A percentile compares a stretch with the other conserved stretches of the same genome.
Evolutionary conservation across 2,113 vertebrate species (phyloP).

Genomic region (Apodemus speciosus): DNA sequence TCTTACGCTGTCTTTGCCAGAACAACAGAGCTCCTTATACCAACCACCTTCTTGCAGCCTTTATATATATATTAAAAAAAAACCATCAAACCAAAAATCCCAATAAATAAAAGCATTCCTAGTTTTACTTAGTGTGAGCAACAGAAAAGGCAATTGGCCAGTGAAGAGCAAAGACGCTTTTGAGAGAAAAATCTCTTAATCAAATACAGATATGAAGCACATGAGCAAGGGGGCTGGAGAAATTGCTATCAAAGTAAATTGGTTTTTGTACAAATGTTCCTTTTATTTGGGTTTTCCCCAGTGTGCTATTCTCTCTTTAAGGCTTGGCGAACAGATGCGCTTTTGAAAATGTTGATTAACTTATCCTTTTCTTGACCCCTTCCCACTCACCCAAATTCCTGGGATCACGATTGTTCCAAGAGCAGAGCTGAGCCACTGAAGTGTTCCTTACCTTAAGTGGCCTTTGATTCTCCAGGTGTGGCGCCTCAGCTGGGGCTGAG

Average conservation of each 20-base stretch:
- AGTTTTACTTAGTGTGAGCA: constrained; percentile 45
- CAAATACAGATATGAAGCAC: constrained; percentile 77
- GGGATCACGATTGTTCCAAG: constrained; percentile 74
- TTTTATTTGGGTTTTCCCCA: constrained; percentile 83
- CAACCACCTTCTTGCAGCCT: not conserved
- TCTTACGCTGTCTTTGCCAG: constrained; percentile 5
- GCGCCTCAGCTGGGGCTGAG: constrained; percentile 60
- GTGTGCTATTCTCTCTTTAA: constrained; percentile 77
- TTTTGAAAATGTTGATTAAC: constrained; percentile 85
- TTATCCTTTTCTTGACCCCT: constrained; percentile 75
- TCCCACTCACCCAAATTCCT: constrained; percentile 76
- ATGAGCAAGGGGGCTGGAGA: constrained; percentile 79
- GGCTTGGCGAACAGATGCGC: constrained; percentile 79
- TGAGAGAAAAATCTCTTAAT: constrained; percentile 77
- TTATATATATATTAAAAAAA: not conserved
- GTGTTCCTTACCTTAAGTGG: constrained; percentile 75
- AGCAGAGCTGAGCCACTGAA: constrained; percentile 58
- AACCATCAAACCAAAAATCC: not conserved
- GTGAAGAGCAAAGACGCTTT: constrained; percentile 49
- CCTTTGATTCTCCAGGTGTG: constrained; percentile 76
- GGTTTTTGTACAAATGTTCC: constrained; percentile 82
- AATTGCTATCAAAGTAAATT: constrained; percentile 82
- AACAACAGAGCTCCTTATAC: not conserved
- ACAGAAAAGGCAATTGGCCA: constrained; percentile 45
- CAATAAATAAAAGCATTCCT: not conserved